Conservation (phyloP, 2,888 invertebrate genomes). For the Cenopis cana region DNA sequence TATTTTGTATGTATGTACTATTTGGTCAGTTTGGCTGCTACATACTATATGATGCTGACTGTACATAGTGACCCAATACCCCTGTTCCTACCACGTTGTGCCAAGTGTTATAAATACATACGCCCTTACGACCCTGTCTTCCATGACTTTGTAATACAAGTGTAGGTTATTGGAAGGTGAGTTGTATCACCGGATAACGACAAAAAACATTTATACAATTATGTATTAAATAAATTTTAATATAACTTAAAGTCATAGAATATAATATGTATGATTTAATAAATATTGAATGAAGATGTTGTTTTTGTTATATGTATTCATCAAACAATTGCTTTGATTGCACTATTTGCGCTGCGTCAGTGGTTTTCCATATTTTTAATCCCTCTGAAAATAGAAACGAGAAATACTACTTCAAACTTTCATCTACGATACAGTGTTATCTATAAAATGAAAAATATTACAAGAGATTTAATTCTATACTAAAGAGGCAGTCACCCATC, state of each 20-base stretch:
- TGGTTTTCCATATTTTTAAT: slow-evolving; percentile 71
- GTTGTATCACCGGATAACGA: slow-evolving; percentile 56
- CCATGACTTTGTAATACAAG: slow-evolving; percentile 69
- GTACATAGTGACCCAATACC: slow-evolving; percentile 57
- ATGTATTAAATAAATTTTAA: slow-evolving; percentile 79
- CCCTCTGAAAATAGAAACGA: slow-evolving; percentile 71
- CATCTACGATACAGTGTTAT: no score
- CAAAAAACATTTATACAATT: slow-evolving; percentile 69
- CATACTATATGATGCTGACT: no score
- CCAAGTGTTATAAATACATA: slow-evolving; percentile 68
- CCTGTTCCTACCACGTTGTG: slow-evolving; percentile 78
- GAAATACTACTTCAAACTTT: background rate
- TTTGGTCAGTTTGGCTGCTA: no score
- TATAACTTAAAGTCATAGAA: slow-evolving; percentile 75
- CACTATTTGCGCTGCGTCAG: slow-evolving; percentile 54
- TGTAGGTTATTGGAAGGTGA: slow-evolving; percentile 52
- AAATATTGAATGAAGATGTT: slow-evolving; percentile 72
- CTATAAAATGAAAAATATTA: no score
- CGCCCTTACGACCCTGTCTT: slow-evolving; percentile 76
- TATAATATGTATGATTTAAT: slow-evolving; percentile 76
- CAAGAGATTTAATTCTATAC: no score
- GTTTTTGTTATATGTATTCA: slow-evolving; percentile 56
- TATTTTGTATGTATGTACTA: no score
- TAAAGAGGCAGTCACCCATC: no score
- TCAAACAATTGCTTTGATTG: slow-evolving; percentile 74